Percentiles rank a stretch among this genome's conserved stretches.
These are phyloP conservation scores for Chelon labrosus DNA, from an alignment of 2,797 vertebrate species.

Conservation along the genomic window DNA sequence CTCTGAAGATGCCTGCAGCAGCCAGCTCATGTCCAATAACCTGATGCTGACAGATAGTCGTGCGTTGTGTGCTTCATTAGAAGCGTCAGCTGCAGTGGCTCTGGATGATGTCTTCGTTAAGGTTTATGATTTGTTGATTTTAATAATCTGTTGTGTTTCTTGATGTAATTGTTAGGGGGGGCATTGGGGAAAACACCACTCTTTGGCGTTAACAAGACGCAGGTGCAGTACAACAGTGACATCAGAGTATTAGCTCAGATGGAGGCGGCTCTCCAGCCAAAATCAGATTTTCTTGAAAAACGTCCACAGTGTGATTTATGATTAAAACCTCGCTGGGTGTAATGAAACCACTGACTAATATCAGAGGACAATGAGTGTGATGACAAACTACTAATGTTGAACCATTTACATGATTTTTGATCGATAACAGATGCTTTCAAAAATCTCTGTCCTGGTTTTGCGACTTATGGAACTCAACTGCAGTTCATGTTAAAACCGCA, in stretches of 20 bases:
- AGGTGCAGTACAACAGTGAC: constrained; percentile 67
- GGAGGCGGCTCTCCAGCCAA: constrained; percentile 33
- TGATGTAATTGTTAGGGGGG: constrained; percentile 42
- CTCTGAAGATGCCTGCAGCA: constrained; percentile 53
- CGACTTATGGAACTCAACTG: constrained; percentile 12
- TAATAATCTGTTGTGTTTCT: constrained; percentile 70
- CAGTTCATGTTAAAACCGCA: background rate
- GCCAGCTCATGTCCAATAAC: constrained; percentile 54
- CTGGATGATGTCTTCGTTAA: constrained; percentile 55
- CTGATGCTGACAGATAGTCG: constrained; percentile 42
- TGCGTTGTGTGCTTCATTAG: constrained; percentile 60
- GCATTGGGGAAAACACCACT: constrained; percentile 40
- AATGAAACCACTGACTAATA: constrained; percentile 39
- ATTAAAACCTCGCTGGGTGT: constrained; percentile 11
- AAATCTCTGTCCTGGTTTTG: constrained; percentile 9
- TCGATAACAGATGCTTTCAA: constrained; percentile 38
- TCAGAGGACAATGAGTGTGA: constrained; percentile 21
- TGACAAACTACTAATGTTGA: constrained; percentile 31
- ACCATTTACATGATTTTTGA: constrained; percentile 21
- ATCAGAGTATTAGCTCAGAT: constrained; percentile 53
- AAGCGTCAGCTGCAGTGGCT: constrained; percentile 61
- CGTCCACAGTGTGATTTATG: constrained; percentile 38
- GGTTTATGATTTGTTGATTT: constrained; percentile 77
- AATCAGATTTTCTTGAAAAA: constrained; percentile 36
- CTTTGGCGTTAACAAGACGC: constrained; percentile 59